phyloP scores from a whole-genome alignment of 2,888 invertebrate species.

The Lasius fuliginosus region DNA sequence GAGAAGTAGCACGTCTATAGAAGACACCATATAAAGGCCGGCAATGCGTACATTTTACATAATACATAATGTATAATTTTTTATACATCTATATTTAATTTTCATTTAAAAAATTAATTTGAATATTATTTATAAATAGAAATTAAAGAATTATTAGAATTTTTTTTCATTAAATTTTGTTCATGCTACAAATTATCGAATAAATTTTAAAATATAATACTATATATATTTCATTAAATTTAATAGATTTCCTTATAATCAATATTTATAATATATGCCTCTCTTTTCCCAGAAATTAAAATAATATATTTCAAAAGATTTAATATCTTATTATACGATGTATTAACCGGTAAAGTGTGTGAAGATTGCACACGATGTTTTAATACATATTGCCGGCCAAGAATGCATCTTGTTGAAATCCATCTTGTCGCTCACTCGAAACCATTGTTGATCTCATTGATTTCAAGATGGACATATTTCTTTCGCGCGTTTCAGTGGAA shows the following conservation, averaged over 20 bases:
- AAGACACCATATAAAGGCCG: not conserved
- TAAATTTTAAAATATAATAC: not conserved
- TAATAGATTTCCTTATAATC: not conserved
- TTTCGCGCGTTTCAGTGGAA: slow-evolving; percentile 90
- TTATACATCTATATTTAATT: not conserved
- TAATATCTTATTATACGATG: not conserved
- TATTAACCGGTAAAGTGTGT: not conserved
- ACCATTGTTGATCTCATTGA: not conserved
- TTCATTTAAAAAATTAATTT: not conserved
- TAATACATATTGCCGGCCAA: not conserved
- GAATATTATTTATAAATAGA: not conserved
- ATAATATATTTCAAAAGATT: not conserved
- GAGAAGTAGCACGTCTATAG: too few relatives aligned
- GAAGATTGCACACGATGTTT: not conserved
- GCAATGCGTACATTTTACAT: not conserved
- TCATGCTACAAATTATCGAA: not conserved
- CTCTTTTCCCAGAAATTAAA: not conserved
- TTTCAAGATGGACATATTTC: slow-evolving; percentile 20
- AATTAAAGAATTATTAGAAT: not conserved
- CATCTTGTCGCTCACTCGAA: not conserved
- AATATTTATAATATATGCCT: not conserved
- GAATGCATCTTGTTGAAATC: not conserved
- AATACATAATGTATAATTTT: not conserved
- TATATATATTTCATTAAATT: not conserved
- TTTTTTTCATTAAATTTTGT: not conserved